Conservation (phyloP, 2,888 invertebrate genomes). For the Sinopyrophorus schimmeli region DNA sequence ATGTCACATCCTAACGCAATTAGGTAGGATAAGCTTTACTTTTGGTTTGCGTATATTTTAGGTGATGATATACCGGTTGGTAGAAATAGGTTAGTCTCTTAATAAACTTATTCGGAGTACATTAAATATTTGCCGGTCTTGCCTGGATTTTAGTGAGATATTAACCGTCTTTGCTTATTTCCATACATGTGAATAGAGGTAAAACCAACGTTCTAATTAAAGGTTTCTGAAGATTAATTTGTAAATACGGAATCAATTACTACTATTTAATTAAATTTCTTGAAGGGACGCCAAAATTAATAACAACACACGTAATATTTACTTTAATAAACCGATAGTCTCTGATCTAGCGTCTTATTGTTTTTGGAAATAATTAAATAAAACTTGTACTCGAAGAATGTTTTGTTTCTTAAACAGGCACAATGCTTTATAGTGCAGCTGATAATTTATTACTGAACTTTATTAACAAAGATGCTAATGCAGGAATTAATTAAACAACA, state of each 20-base stretch:
- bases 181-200: conserved; percentile 14
- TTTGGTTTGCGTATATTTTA: conserved; percentile 22
- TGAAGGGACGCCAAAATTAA: no score
- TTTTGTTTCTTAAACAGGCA: no score
- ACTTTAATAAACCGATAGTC: no score
- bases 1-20: conserved; percentile 22
- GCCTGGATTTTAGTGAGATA: conserved; percentile 7
- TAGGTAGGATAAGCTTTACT: conserved; percentile 22
- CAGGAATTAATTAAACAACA: no score
- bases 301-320: no score
- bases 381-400: no score
- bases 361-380: no score
- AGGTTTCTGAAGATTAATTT: conserved; percentile 12
- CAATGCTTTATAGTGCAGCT: no score
- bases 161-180: conserved; percentile 10
- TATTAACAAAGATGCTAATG: no score
- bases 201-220: conserved; percentile 13
- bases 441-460: no score
- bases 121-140: conserved; percentile 31
- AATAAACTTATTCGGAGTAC: conserved; percentile 31
- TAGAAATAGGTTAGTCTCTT: conserved; percentile 22
- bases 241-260: conserved; percentile 10
- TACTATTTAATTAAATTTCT: conserved; percentile 11
- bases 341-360: no score
- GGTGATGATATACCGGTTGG: conserved; percentile 24